Percentiles rank a stretch among this genome's conserved stretches.
phyloP scores from a whole-genome alignment of 2,113 vertebrate genomes.

The Andinoacara biseriatus region DNA sequence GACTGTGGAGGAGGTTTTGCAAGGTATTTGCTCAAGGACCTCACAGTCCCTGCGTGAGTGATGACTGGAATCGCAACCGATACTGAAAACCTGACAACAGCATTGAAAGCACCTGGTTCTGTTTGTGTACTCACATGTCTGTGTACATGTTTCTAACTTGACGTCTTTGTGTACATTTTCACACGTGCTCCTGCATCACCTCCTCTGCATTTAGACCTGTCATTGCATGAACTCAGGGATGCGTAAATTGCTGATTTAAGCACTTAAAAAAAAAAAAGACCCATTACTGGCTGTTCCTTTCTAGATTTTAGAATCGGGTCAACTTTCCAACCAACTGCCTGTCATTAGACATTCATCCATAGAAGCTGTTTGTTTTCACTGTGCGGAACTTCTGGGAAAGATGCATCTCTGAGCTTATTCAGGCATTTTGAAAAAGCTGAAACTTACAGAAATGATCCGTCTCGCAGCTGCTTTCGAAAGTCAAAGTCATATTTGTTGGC shows the following conservation, averaged over 20 bases:
- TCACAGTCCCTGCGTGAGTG: constrained; percentile 21
- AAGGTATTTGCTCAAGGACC: constrained; percentile 45
- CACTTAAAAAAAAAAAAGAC: background rate
- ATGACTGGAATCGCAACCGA: background rate
- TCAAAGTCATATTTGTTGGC: constrained; percentile 3
- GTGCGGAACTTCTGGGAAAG: background rate
- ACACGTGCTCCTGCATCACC: background rate
- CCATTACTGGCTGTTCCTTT: background rate
- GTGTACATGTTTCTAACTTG: constrained; percentile 4
- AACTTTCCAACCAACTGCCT: background rate
- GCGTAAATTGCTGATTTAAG: background rate
- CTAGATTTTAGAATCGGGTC: background rate
- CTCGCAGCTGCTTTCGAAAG: background rate
- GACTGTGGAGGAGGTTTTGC: constrained; percentile 34
- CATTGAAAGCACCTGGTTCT: constrained; percentile 2
- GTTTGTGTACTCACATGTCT: constrained; percentile 14
- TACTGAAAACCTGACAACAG: constrained; percentile 19
- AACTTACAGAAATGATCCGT: background rate
- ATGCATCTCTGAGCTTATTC: background rate
- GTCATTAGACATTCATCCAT: background rate
- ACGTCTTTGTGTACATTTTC: background rate
- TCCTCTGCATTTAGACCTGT: background rate
- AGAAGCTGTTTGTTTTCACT: background rate
- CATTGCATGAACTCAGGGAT: background rate
- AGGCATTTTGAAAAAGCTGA: background rate